phyloP scores from a whole-genome alignment of 2,113 vertebrate species.

The Protobothrops mucrosquamatus region DNA sequence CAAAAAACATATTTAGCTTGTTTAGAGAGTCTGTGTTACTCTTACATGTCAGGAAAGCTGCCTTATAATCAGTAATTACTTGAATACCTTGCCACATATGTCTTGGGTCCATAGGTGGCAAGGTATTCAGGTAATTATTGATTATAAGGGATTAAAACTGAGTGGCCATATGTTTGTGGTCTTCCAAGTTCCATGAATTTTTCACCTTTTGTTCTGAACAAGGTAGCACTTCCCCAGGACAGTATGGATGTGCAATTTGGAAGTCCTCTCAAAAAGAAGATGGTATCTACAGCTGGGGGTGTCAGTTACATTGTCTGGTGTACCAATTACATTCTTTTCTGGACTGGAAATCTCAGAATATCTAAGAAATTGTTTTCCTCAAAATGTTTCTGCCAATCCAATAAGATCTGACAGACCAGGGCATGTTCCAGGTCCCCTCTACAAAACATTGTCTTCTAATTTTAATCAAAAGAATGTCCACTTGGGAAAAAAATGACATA shows the following conservation, averaged over 20 bases:
- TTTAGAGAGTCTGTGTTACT: too few species aligned
- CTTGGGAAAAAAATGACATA: not conserved
- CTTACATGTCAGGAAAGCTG: too few species aligned
- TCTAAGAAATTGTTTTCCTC: not conserved
- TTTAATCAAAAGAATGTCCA: not conserved
- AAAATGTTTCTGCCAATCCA: not conserved
- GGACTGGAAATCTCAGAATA: not conserved
- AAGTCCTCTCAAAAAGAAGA: not conserved
- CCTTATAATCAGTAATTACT: too few species aligned
- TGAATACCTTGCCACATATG: too few species aligned
- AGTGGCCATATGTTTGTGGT: not conserved
- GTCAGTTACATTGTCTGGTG: not conserved
- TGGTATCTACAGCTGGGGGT: not conserved
- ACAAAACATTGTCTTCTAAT: not conserved
- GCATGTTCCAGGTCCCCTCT: not conserved
- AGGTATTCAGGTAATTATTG: too few species aligned
- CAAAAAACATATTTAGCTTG: too few species aligned
- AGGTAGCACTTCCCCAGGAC: not conserved
- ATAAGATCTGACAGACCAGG: not conserved
- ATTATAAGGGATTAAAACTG: not conserved
- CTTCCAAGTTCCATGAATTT: not conserved
- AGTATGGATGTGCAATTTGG: not conserved
- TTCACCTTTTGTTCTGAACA: not conserved
- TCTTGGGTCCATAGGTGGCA: too few species aligned
- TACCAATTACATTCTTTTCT: not conserved